Evolutionary conservation across 2,113 vertebrate species (phyloP), one percentile per base, ranked within the genome.

Genomic region (Zingel zingel): DNA sequence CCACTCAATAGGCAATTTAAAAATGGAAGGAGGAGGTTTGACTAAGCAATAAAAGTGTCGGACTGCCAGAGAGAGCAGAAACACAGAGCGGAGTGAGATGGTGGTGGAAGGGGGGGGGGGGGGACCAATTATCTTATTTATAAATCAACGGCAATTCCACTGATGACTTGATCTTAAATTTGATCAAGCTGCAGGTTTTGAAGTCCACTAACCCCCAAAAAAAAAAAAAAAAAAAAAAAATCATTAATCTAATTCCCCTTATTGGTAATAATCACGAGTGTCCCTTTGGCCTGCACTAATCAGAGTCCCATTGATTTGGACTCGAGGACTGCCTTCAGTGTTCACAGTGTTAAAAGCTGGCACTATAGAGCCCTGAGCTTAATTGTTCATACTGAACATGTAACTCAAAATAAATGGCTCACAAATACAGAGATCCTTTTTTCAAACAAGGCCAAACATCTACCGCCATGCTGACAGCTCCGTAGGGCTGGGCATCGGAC

Each of bases 1-100:
- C 96, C 96, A 97, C 96, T 98, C 97, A 97, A 97, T 98, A 97
- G 96, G 96, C 97, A 98, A 98, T 98, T 98, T 98, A 97, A 97
- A 98, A 99, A 99, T 97, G 97, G 97, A 98, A 96, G 96, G 95
- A 96, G 95, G 95, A 96, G 96, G 96, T 97, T 97, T 97, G 97
- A 98, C 96, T 96, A 96, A 97, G 97, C 96, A 97, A 97, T 98
- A 97, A 97, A 98, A 96, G 82, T 86, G 93, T 94, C 93, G 95
- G 92, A 94, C 86, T 95, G 95, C 94, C 95, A 96, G 94, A 92
- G 91, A 96, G 88, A 79, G 73, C 73, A 62, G 95, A 95, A 95
- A 96, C 79, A 71, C 51, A 27, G 61, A 73, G 39, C 27, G n/a
- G 57, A 74, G 61, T 30, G 57, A 66, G 62, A 53, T 30, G 30